A percentile compares a stretch with the other conserved stretches of the same genome.
phyloP scores from a whole-genome alignment of 2,113 vertebrate genomes.

The Myanophis thanlyinensis region DNA sequence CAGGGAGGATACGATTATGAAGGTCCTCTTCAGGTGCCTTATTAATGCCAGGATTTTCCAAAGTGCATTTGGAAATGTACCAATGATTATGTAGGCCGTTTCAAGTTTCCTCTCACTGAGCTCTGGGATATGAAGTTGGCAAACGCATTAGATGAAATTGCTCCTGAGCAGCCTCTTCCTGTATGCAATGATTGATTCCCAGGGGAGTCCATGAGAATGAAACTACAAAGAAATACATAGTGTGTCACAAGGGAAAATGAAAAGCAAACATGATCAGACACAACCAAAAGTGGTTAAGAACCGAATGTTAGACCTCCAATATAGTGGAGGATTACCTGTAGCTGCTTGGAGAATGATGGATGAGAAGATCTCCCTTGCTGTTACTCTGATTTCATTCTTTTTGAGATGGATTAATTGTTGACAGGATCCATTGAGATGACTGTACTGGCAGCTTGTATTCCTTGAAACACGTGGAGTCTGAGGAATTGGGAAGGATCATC shows the following conservation, averaged over 20 bases:
- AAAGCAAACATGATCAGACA: neutral
- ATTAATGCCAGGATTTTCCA: neutral
- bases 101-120: neutral
- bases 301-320: neutral
- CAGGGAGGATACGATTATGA: neutral
- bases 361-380: neutral
- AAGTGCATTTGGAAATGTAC: neutral
- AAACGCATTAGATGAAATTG: neutral
- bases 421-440: neutral
- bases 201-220: neutral
- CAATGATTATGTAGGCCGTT: neutral
- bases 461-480: neutral
- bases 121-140: neutral
- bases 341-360: neutral
- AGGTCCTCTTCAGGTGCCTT: neutral
- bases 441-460: neutral
- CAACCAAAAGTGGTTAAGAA: neutral
- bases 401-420: neutral
- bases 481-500: neutral
- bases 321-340: neutral
- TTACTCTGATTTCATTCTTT: neutral
- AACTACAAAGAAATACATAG: neutral
- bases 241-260: neutral
- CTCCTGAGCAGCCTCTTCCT: neutral
- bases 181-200: neutral